Conservation (phyloP, 2,113 vertebrate species). For the Salvelinus alpinus region DNA sequence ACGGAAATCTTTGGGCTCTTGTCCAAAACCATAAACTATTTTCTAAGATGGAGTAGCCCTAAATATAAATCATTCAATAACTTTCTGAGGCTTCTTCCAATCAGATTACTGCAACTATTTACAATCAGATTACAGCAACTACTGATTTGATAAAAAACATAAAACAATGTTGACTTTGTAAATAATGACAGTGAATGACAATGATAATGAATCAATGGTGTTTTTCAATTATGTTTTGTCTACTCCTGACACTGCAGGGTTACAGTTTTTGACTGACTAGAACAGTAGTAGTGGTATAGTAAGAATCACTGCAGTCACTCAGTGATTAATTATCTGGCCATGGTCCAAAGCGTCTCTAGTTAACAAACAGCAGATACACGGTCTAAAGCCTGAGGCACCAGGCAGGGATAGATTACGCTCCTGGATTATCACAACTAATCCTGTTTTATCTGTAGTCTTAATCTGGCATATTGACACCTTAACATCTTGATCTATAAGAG, state of each 20-base stretch:
- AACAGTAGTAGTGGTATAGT: background rate
- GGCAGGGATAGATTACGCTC: conserved; percentile 15
- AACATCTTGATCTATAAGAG: background rate
- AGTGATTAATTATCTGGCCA: background rate
- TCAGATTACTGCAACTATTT: too few species aligned
- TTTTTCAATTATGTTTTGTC: too few species aligned
- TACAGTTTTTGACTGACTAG: background rate
- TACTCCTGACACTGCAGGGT: background rate
- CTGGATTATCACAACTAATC: conserved; percentile 24
- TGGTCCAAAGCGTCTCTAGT: background rate
- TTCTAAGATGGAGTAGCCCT: too few species aligned
- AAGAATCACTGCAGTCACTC: background rate
- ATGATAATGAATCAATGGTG: background rate
- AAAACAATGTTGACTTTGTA: too few species aligned
- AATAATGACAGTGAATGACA: too few species aligned
- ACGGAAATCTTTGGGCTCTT: too few species aligned
- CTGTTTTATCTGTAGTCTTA: conserved; percentile 20
- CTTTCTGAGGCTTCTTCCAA: too few species aligned
- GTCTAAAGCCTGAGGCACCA: background rate
- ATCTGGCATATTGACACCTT: background rate
- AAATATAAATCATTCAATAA: too few species aligned
- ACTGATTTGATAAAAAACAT: too few species aligned
- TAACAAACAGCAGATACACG: background rate
- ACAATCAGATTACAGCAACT: too few species aligned
- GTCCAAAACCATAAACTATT: too few species aligned